These are phyloP conservation scores for Gallinago nigripennis DNA, from an alignment of 2,797 vertebrate species.

Conservation along the genomic window DNA sequence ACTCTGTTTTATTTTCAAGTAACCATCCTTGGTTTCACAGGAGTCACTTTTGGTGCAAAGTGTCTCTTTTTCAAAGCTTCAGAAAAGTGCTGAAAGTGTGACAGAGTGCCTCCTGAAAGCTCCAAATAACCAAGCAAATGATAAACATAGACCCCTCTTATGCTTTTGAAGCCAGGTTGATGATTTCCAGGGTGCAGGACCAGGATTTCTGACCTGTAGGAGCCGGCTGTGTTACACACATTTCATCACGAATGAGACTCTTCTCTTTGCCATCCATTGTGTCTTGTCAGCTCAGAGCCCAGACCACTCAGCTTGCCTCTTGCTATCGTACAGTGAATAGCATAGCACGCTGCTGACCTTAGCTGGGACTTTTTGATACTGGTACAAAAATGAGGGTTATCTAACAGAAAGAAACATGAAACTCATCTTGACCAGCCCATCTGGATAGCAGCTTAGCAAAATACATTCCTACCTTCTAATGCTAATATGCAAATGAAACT, in stretches of 20 bases:
- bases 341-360: neutral
- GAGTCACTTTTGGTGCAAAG: neutral
- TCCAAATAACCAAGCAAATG: neutral
- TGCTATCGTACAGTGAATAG: neutral
- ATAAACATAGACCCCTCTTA: neutral
- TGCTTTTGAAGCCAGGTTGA: neutral
- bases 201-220: neutral
- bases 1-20: neutral
- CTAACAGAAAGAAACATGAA: neutral
- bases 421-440: neutral
- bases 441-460: neutral
- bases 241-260: fast-evolving
- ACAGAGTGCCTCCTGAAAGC: neutral
- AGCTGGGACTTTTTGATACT: neutral
- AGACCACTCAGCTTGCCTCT: neutral
- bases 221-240: neutral
- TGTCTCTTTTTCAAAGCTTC: neutral
- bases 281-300: neutral
- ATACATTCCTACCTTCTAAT: neutral
- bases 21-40: neutral
- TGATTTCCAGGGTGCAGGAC: neutral
- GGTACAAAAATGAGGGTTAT: neutral
- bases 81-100: neutral
- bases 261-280: neutral
- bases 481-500: neutral